Evolutionary conservation across 2,797 vertebrate species (phyloP).

Genomic region (Hypotaenidia okinawae): DNA sequence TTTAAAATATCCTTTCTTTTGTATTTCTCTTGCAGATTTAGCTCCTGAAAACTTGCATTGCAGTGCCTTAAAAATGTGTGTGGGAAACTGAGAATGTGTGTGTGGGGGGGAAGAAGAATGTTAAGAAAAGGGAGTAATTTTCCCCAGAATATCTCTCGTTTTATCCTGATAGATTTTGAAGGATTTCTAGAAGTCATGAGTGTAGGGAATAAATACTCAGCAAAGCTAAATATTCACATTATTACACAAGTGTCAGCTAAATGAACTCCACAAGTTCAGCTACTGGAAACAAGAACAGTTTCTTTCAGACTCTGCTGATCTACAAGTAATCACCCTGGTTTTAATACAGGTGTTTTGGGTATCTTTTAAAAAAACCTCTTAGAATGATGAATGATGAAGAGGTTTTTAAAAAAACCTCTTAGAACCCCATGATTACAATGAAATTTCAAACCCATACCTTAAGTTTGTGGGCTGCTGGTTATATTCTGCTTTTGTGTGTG

Average conservation of each 20-base stretch:
- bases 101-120: constrained; percentile 53
- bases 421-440: background rate
- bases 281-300: constrained; percentile 1
- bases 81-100: constrained; percentile 25
- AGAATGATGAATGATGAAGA: background rate
- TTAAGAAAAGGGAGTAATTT: constrained; percentile 62
- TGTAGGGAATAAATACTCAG: constrained; percentile 18
- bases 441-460: background rate
- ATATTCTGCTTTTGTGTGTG: background rate
- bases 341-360: background rate
- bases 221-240: constrained; percentile 50
- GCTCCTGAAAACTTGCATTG: constrained; percentile 26
- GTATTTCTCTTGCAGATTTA: background rate
- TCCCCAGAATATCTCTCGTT: constrained; percentile 55
- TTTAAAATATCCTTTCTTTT: constrained; percentile 27
- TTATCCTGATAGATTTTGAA: constrained; percentile 35
- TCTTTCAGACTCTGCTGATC: background rate
- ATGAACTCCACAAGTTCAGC: background rate
- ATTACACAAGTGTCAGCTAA: constrained; percentile 38
- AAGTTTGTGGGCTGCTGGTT: background rate
- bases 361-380: background rate
- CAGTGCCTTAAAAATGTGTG: constrained; percentile 30
- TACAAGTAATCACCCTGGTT: background rate
- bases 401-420: background rate
- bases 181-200: constrained; percentile 52